Base-by-base conservation (phyloP, 2,888 invertebrate genomes). In the Cyclophora punctaria region DNA sequence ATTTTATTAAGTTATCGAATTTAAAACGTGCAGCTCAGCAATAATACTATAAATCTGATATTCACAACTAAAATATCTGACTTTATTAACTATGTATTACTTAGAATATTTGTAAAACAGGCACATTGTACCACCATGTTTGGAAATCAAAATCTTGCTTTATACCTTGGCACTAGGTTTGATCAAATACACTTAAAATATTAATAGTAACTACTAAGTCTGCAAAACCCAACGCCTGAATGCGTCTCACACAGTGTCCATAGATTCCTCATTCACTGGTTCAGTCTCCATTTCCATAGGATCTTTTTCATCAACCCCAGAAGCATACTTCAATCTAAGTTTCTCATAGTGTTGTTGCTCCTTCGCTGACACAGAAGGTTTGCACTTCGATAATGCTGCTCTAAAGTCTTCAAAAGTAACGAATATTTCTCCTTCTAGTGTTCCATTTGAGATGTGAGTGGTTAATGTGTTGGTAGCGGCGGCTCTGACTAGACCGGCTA, bases 401-500 rank as follows among this genome's bases (percentile, higher is more conserved):
- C 92, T 89, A 65, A 98, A 95, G 76, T 98, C 96, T 53, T 92
- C 86, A 44, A 85, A 90, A 3, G 87, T 87, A 0, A 96, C 93
- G 52, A 89, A 87, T 54, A 93, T 83, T n/a, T 90, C 89, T 1
- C 89, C 89, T 48, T 89, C 84, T 0, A 85, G 64, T 2, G 89
- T 84, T 2, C 86, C 87, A 58, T 86, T 84, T 3, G 90, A 78
- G 63, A 97, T 93, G 52, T 93, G 91, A 61, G 95, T 95, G 51
- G 94, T 93, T 45, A 98, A 80, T 0, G 97, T 93, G 59, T 93
- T 90, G 42, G 95, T 91, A 0, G 96, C 94, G 0, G 98, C 96
- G 71, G 98, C 96, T 62, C 96, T 90, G 0, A 99, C 94, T 48
- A 99, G 83, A 0, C 97, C 96, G 1, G 95, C 94, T 50, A 99